These are phyloP conservation scores for Cryptoblepharus egeriae DNA, from an alignment of 2,797 vertebrate genomes.

Conservation along the genomic window DNA sequence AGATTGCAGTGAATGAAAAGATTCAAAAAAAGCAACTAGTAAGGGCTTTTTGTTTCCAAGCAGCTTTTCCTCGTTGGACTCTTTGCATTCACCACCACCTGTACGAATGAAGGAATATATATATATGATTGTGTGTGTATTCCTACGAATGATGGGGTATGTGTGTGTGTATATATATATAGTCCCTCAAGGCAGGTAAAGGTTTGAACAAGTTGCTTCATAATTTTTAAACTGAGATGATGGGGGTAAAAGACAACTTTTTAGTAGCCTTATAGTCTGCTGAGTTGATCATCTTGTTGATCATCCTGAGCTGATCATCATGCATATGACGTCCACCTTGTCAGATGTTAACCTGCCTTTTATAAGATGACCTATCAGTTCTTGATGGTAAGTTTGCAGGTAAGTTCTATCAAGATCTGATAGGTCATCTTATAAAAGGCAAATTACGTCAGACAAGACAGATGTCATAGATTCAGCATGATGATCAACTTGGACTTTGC, in stretches of 20 bases:
- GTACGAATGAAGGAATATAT: constrained; percentile 59
- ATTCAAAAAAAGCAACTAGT: constrained; percentile 45
- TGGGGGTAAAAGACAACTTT: not conserved
- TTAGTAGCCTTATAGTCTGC: not conserved
- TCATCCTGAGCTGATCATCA: too few species aligned
- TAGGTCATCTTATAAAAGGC: too few species aligned
- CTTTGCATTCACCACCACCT: constrained; percentile 42
- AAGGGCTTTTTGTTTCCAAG: constrained; percentile 55
- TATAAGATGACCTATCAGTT: not conserved
- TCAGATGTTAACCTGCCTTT: not conserved
- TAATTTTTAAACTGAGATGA: not conserved
- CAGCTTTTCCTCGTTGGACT: constrained; percentile 34
- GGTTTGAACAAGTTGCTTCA: constrained; percentile 38
- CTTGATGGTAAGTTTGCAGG: not conserved
- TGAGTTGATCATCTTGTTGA: not conserved
- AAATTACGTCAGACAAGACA: too few species aligned
- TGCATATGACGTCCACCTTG: not conserved
- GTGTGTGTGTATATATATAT: too few species aligned
- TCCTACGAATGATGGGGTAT: too few species aligned
- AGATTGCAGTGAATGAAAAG: constrained; percentile 51
- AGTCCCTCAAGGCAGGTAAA: constrained; percentile 45
- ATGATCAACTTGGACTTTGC: too few species aligned
- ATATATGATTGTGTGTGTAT: too few species aligned
- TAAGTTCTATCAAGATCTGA: too few species aligned
- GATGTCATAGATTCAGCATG: too few species aligned